Base-by-base conservation (phyloP, 2,113 vertebrate genomes). In the Malurus cyaneus region DNA sequence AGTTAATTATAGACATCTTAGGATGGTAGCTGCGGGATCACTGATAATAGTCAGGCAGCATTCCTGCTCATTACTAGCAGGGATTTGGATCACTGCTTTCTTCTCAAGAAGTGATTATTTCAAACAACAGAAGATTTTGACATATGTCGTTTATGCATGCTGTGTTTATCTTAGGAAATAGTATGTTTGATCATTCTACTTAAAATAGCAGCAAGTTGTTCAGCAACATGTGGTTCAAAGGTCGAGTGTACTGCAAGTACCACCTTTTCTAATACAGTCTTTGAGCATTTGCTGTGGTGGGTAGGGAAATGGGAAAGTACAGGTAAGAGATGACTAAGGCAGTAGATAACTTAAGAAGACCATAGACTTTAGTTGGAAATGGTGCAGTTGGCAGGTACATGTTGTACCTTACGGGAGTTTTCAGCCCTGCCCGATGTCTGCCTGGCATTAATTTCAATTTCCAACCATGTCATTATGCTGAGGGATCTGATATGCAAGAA, bases 21-120 rank as follows among this genome's bases (percentile, higher is more conserved):
- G 94, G 86, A 73, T 90, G 80, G 94, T 80, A 93, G 54, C 88
- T 86, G 71, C 67, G 59, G 94, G 88, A 93, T 96, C 82, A 34
- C 86, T 90, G 88, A 86, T 92, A 90, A 92, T 80, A 59, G 67
- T 86, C 46, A 65, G 70, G 85, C 89, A 93, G 23, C 67, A 32
- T 95, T 95, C 71, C 61, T 91, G 66, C 53, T 92, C 77, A 67
- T 95, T 82, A 93, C 71, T 90, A 88, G 71, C 59, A 86, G 88
- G 74, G 54, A 61, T 92, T 92, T 94, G 88, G 61, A 95, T 93
- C 85, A 21, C 62, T 77, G 64, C 89, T 92, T 89, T 81, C 80
- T 89, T 84, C 84, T 86, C 56, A 25, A 44, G 84, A 84, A 64
- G 65, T 66, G 80, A 26, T 89, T 91, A 47, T 89, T 95, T 67